These are phyloP conservation scores for Eledone cirrhosa DNA, from an alignment of 2,888 invertebrate genomes.

Conservation along the genomic window DNA sequence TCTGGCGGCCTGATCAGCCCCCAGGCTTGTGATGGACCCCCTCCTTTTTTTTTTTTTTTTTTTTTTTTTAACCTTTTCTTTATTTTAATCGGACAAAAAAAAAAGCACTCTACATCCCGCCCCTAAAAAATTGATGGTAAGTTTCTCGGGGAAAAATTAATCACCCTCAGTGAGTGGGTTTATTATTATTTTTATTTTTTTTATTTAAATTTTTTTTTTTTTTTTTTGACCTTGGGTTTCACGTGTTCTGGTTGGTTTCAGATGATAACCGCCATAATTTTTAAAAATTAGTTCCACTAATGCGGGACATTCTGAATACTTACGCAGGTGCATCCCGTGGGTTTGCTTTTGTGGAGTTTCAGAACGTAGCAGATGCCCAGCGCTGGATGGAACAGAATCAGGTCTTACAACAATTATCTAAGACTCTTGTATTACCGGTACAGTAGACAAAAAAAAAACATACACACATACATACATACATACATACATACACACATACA, in stretches of 20 bases:
- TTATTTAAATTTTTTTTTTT: background rate
- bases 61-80: too few relatives aligned
- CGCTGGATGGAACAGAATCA: slow-evolving; percentile 92
- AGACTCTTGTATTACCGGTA: slow-evolving; percentile 33
- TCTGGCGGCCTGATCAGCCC: too few relatives aligned
- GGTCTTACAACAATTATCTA: slow-evolving; percentile 69
- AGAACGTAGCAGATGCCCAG: slow-evolving; percentile 84
- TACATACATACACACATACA: background rate
- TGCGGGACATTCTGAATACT: slow-evolving; percentile 34
- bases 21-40: too few relatives aligned
- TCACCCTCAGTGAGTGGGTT: slow-evolving; percentile 24
- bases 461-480: background rate
- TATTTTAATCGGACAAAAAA: too few relatives aligned
- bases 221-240: slow-evolving; percentile 23
- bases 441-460: slow-evolving; percentile 31
- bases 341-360: slow-evolving; percentile 94
- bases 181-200: background rate
- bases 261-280: slow-evolving; percentile 14
- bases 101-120: too few relatives aligned
- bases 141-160: slow-evolving; percentile 5
- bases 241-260: slow-evolving; percentile 26
- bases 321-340: slow-evolving; percentile 83
- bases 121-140: background rate
- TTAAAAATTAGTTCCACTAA: slow-evolving; percentile 27
- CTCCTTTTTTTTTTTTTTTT: too few relatives aligned